Evolutionary conservation across 2,888 invertebrate species (phyloP).

Genomic region (Lasioglossum lativentre): DNA sequence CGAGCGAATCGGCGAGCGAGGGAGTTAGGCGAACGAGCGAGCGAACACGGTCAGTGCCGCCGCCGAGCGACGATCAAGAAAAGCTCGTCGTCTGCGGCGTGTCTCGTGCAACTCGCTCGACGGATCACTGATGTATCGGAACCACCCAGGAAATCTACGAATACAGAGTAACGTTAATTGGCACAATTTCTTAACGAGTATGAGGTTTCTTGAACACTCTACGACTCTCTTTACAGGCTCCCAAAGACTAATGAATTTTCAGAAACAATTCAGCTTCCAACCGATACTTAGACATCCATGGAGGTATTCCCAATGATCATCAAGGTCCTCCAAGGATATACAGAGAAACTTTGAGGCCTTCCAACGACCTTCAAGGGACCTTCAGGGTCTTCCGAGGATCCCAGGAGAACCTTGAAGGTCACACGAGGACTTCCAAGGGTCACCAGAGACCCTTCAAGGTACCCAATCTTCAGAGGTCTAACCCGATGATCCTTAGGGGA

Average conservation of each 20-base stretch:
- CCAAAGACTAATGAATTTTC: not conserved
- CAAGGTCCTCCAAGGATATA: not conserved
- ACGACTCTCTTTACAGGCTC: not conserved
- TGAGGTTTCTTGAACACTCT: too few species aligned
- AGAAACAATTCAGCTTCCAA: not conserved
- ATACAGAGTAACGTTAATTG: not conserved
- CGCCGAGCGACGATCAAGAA: constrained; percentile 67
- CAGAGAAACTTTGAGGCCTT: not conserved
- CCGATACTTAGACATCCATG: not conserved
- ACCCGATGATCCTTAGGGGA: too few species aligned
- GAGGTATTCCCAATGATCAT: not conserved
- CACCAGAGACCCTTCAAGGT: not conserved
- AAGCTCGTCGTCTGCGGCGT: constrained; percentile 65
- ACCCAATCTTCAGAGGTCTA: too few species aligned
- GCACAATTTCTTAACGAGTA: not conserved
- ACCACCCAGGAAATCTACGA: not conserved
- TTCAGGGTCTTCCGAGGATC: not conserved
- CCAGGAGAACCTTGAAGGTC: too few species aligned
- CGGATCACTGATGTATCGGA: constrained; percentile 56
- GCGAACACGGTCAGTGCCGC: constrained; percentile 69
- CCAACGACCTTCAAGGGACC: not conserved
- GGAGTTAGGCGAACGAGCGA: not conserved
- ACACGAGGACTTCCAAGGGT: not conserved
- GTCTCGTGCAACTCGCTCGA: constrained; percentile 61
- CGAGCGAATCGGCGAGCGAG: not conserved